Conservation (phyloP, 2,888 invertebrate species). For the Hypercompe scribonia region DNA sequence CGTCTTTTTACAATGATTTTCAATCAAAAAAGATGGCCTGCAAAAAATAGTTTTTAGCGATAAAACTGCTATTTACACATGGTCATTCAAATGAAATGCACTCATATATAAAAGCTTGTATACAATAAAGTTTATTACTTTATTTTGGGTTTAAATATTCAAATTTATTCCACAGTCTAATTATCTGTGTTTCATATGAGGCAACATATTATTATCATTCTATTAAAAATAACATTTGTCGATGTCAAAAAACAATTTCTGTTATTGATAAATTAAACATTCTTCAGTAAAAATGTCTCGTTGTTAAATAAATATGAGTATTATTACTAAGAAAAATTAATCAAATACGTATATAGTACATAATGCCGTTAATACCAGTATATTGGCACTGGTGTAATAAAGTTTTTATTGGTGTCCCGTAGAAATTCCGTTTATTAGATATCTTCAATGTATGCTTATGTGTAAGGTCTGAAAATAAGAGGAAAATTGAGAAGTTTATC, state of each 20-base stretch:
- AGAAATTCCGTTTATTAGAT: slow-evolving; percentile 39
- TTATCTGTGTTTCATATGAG: too few species aligned
- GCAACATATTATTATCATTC: too few species aligned
- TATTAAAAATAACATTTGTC: background rate
- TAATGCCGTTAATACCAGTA: slow-evolving; percentile 31
- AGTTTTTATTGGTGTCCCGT: slow-evolving; percentile 40
- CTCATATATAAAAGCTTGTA: too few species aligned
- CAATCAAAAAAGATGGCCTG: too few species aligned
- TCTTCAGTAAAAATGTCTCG: background rate
- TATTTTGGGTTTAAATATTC: too few species aligned
- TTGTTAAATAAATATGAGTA: background rate
- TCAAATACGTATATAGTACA: slow-evolving; percentile 29
- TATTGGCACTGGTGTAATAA: slow-evolving; percentile 34
- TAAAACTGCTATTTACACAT: too few species aligned
- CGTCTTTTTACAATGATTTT: too few species aligned
- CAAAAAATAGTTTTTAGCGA: too few species aligned
- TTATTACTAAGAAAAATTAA: slow-evolving; percentile 20
- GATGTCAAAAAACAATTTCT: background rate
- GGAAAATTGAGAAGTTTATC: slow-evolving; percentile 2
- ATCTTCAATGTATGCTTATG: background rate
- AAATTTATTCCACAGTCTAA: too few species aligned
- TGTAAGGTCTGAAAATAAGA: background rate
- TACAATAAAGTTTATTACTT: too few species aligned
- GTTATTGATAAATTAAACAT: background rate
- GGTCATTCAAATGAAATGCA: too few species aligned